Percentiles rank a stretch among this genome's conserved stretches.
These are phyloP conservation scores for Semotilus atromaculatus DNA, from an alignment of 2,797 vertebrate genomes.

Conservation along the genomic window DNA sequence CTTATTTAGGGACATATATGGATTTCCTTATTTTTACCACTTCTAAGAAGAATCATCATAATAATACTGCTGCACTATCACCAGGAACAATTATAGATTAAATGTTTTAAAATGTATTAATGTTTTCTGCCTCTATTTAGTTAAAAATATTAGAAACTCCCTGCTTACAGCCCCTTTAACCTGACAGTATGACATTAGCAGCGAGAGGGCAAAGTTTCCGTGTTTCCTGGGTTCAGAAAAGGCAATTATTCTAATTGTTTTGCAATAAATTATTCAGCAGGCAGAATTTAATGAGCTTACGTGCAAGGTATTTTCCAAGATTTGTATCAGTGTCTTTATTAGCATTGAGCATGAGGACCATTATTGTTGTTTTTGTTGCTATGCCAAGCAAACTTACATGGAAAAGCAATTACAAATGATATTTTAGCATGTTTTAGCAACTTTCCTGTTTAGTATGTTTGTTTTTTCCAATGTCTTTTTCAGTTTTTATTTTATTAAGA, in stretches of 20 bases:
- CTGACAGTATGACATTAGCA: not conserved
- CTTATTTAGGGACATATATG: not conserved
- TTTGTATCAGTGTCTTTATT: not conserved
- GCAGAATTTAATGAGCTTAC: not conserved
- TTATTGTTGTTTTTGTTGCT: constrained; percentile 1
- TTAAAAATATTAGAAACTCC: not conserved
- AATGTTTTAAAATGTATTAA: not conserved
- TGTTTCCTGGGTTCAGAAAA: not conserved
- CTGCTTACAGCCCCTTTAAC: not conserved
- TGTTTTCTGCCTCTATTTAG: not conserved
- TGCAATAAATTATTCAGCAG: not conserved
- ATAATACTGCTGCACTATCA: not conserved
- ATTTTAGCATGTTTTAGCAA: constrained; percentile 2
- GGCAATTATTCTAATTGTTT: constrained; percentile 7
- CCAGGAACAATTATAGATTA: not conserved
- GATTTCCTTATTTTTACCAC: not conserved
- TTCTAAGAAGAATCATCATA: not conserved
- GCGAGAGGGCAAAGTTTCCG: not conserved
- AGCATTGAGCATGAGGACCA: not conserved
- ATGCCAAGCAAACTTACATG: not conserved
- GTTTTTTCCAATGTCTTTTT: not conserved
- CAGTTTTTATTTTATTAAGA: not conserved
- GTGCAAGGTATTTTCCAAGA: not conserved
- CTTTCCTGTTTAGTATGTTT: not conserved
- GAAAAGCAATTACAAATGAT: not conserved